phyloP scores from a whole-genome alignment of 2,888 invertebrate species.

The Melangyna quadrimaculata region DNA sequence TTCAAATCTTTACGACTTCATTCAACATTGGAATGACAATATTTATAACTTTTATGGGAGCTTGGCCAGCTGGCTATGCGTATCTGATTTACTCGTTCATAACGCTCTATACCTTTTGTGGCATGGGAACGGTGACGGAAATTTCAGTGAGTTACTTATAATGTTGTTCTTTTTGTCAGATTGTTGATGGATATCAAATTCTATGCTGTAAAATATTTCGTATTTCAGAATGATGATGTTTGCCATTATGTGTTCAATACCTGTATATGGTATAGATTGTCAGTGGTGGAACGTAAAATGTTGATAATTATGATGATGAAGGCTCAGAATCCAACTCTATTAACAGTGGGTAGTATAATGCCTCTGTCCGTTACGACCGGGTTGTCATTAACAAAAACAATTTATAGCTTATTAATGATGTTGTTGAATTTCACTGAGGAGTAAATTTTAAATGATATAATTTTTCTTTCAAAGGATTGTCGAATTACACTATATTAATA shows the following conservation, averaged over 20 bases:
- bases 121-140: conserved; percentile 75
- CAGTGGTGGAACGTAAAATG: conserved; percentile 70
- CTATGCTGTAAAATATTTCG: no score
- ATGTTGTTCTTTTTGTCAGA: no score
- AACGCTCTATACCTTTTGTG: conserved; percentile 75
- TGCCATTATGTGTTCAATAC: conserved; percentile 69
- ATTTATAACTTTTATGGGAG: conserved; percentile 73
- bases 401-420: conserved; percentile 71
- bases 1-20: conserved; percentile 72
- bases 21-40: conserved; percentile 73
- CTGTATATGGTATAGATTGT: conserved; percentile 74
- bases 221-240: conserved; percentile 73
- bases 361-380: conserved; percentile 73
- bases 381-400: conserved; percentile 73
- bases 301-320: conserved; percentile 73
- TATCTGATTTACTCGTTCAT: conserved; percentile 71
- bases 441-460: not conserved
- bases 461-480: no score
- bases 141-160: conserved; percentile 69
- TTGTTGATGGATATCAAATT: not conserved
- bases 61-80: conserved; percentile 75
- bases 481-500: no score
- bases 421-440: conserved; percentile 49
- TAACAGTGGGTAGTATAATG: conserved; percentile 72
- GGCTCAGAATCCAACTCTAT: conserved; percentile 62